Evolutionary conservation across 2,113 vertebrate species (phyloP).

Genomic region (Cyrtonyx montezumae): DNA sequence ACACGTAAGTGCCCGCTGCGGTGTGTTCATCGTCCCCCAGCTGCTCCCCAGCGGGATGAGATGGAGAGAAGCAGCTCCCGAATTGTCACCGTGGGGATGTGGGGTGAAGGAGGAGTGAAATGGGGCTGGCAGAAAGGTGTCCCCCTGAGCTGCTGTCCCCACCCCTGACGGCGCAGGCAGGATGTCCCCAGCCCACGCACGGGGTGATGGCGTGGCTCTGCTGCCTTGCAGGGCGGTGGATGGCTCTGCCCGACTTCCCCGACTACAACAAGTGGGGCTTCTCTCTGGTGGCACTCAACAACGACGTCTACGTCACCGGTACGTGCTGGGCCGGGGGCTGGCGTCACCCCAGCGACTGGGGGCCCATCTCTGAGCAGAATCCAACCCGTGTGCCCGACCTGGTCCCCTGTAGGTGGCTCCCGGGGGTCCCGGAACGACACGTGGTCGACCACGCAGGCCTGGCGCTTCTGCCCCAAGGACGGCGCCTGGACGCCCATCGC

Average conservation of each 20-base stretch:
- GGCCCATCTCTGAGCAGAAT: too few species aligned
- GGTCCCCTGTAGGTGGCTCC: slow-evolving; percentile 84
- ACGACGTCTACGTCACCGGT: slow-evolving; percentile 94
- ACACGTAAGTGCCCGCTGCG: slow-evolving; percentile 79
- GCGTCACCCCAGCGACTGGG: not conserved
- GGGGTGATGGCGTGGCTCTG: not conserved
- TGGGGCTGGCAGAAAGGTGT: not conserved
- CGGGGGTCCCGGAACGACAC: slow-evolving; percentile 90
- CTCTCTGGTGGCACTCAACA: slow-evolving; percentile 90
- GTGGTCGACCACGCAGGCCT: slow-evolving; percentile 95
- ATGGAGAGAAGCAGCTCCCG: not conserved
- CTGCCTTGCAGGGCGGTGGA: slow-evolving; percentile 85
- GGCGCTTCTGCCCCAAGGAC: slow-evolving; percentile 89
- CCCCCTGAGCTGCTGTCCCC: not conserved
- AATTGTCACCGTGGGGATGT: not conserved
- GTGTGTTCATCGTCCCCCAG: not conserved
- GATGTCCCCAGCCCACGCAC: not conserved
- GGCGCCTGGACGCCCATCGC: slow-evolving; percentile 87
- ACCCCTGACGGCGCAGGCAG: not conserved
- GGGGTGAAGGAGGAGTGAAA: not conserved
- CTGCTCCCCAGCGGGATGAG: too few species aligned
- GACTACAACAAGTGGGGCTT: slow-evolving; percentile 98
- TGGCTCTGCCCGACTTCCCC: slow-evolving; percentile 91
- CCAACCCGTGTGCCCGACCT: not conserved
- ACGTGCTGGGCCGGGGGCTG: not conserved